Conservation (phyloP, 2,113 vertebrate species). For the Spilogale gracilis region DNA sequence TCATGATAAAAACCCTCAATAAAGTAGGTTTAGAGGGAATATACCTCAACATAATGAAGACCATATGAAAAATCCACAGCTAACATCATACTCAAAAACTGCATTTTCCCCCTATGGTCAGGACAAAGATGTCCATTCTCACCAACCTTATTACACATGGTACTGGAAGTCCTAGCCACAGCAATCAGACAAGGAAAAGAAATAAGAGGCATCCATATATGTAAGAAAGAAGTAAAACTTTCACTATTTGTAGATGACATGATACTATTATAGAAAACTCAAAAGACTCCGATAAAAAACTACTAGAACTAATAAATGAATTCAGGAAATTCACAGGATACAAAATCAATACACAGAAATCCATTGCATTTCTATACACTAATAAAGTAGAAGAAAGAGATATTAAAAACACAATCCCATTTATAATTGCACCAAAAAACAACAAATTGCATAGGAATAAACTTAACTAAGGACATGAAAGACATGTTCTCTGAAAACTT, state of each 20-base stretch:
- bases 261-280: background rate
- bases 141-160: background rate
- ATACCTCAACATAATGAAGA: background rate
- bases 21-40: background rate
- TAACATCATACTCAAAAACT: background rate
- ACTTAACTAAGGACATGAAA: too few relatives aligned
- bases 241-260: background rate
- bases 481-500: too few relatives aligned
- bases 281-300: too few relatives aligned
- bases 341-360: too few relatives aligned
- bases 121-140: background rate
- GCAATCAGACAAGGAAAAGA: background rate
- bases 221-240: background rate
- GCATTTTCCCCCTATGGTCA: background rate
- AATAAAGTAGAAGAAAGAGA: too few relatives aligned
- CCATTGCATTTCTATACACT: too few relatives aligned
- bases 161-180: background rate
- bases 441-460: too few relatives aligned
- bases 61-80: background rate
- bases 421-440: too few relatives aligned
- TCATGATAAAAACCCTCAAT: background rate
- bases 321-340: too few relatives aligned
- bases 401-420: too few relatives aligned
- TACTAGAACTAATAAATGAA: too few relatives aligned
- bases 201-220: background rate